Evolutionary conservation across 1,140 invertebrate species (phyloP).

Genomic region (Hormaphis cornu): DNA sequence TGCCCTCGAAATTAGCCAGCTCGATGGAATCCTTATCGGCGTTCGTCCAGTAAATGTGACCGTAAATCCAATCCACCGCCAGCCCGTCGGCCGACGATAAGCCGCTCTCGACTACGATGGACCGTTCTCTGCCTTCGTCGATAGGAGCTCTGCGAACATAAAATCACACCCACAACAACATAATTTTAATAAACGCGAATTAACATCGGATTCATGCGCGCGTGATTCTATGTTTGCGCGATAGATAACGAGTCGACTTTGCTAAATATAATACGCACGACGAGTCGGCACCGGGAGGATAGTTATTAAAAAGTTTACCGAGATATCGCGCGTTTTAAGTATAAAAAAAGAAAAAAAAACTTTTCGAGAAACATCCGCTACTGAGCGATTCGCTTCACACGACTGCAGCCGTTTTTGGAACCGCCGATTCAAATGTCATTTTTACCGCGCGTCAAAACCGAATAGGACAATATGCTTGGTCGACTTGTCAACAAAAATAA

Average conservation of each 20-base stretch:
- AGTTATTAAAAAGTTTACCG: too few relatives aligned
- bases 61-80: conserved; percentile 77
- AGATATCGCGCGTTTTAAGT: too few relatives aligned
- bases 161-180: conserved; percentile 14
- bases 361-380: too few relatives aligned
- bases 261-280: background rate
- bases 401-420: too few relatives aligned
- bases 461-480: too few relatives aligned
- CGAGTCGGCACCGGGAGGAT: background rate
- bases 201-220: background rate
- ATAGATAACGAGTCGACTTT: too few relatives aligned
- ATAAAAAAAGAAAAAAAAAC: too few relatives aligned
- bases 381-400: too few relatives aligned
- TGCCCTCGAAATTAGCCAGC: conserved; percentile 77
- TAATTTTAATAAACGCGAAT: background rate
- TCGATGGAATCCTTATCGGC: conserved; percentile 83
- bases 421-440: too few relatives aligned
- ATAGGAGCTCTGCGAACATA: conserved; percentile 73
- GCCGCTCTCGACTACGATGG: conserved; percentile 70
- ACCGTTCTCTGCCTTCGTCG: conserved; percentile 75
- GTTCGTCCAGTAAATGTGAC: conserved; percentile 91
- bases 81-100: conserved; percentile 66
- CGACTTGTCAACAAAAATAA: too few relatives aligned
- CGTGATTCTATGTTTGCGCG: background rate
- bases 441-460: too few relatives aligned